Percentiles rank a stretch among this genome's conserved stretches.
Evolutionary conservation across 2,888 invertebrate genomes (phyloP).

Genomic region (Colletes collaris): DNA sequence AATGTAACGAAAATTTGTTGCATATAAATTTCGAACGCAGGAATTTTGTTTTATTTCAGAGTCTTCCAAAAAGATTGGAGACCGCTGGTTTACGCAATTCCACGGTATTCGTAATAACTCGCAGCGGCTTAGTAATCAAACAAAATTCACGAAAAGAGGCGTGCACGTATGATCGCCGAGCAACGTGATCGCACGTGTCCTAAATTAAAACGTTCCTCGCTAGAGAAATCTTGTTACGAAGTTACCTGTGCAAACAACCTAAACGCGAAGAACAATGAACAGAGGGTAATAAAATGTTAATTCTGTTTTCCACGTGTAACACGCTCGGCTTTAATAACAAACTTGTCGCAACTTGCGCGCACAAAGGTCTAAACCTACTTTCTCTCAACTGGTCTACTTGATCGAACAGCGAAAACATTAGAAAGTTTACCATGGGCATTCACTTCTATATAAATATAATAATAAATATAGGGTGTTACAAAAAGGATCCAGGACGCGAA

Average conservation of each 20-base stretch:
- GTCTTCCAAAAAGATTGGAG: too few relatives aligned
- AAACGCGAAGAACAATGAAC: constrained; percentile 8
- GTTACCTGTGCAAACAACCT: not conserved
- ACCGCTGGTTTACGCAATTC: not conserved
- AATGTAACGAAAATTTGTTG: too few relatives aligned
- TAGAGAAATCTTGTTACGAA: constrained; percentile 5
- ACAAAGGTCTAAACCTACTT: not conserved
- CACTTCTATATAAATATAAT: too few relatives aligned
- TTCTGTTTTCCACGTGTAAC: not conserved
- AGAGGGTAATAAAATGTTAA: constrained; percentile 13
- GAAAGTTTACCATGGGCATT: too few relatives aligned
- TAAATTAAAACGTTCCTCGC: constrained; percentile 7
- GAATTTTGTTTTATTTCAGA: too few relatives aligned
- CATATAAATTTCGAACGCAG: too few relatives aligned
- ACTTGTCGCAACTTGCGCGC: not conserved
- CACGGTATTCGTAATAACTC: not conserved
- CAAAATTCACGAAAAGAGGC: not conserved
- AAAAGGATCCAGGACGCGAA: too few relatives aligned
- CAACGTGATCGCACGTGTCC: constrained; percentile 3
- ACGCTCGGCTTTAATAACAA: not conserved
- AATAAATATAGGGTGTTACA: too few relatives aligned
- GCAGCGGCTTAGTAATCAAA: not conserved
- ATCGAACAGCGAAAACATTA: not conserved
- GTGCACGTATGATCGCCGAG: not conserved
- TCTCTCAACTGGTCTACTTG: not conserved